phyloP scores from a whole-genome alignment of 2,113 vertebrate species.

The Percina caprodes region DNA sequence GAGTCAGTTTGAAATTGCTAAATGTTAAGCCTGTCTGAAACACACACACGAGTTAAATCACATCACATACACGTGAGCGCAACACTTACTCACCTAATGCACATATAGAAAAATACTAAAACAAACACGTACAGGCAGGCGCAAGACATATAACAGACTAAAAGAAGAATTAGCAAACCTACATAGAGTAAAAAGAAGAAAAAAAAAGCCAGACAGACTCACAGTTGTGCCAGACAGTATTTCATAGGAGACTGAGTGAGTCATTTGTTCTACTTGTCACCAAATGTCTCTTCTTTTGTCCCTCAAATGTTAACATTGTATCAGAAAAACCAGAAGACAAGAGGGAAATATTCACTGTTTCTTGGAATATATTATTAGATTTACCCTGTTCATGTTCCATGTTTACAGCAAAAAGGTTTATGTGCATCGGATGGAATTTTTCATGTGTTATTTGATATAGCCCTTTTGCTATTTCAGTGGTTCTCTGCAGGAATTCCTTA shows the following conservation, averaged over 20 bases:
- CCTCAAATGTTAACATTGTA: slow-evolving; percentile 40
- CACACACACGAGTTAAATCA: slow-evolving; percentile 1
- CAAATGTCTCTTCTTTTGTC: slow-evolving; percentile 59
- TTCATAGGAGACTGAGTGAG: slow-evolving; percentile 58
- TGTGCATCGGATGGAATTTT: background rate
- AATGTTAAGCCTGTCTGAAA: slow-evolving; percentile 64
- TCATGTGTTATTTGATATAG: background rate
- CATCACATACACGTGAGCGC: slow-evolving; percentile 17
- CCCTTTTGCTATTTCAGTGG: background rate
- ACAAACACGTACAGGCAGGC: slow-evolving; percentile 1
- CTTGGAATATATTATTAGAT: background rate
- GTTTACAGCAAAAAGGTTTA: background rate
- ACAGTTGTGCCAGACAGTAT: slow-evolving; percentile 38
- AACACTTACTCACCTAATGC: slow-evolving; percentile 27
- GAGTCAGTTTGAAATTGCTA: slow-evolving; percentile 64
- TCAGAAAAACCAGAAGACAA: slow-evolving; percentile 35
- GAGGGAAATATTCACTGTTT: slow-evolving; percentile 16
- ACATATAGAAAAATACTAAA: slow-evolving; percentile 6
- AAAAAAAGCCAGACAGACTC: slow-evolving; percentile 41
- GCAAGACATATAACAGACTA: background rate
- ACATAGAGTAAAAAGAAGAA: slow-evolving; percentile 24
- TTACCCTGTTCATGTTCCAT: background rate
- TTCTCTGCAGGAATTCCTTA: background rate
- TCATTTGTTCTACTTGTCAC: slow-evolving; percentile 50
- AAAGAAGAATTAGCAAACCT: slow-evolving; percentile 5